Conservation (phyloP, 2,888 invertebrate genomes). For the Cyclophora punctaria region DNA sequence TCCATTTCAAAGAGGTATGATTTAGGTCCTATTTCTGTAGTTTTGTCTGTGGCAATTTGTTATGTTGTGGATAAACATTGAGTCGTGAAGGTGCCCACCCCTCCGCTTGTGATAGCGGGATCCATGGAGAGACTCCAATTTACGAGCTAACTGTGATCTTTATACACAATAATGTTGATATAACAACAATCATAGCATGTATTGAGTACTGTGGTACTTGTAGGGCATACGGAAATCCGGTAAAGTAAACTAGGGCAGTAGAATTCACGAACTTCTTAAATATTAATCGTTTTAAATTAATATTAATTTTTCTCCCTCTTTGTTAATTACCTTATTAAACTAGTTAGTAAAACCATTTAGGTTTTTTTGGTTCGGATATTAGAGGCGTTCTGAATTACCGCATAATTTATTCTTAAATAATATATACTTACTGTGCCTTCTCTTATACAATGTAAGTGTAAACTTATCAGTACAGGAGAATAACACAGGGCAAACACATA, state of each 20-base stretch:
- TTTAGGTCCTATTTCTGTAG: constrained; percentile 42
- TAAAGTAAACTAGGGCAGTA: neutral
- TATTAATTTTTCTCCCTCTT: no score
- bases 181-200: neutral
- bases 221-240: neutral
- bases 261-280: neutral
- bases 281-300: no score
- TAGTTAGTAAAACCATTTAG: no score
- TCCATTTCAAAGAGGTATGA: constrained; percentile 24
- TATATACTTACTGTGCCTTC: no score
- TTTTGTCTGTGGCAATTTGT: constrained; percentile 58
- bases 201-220: neutral
- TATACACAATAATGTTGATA: constrained; percentile 16
- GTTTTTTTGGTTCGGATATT: no score
- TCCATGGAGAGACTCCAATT: constrained; percentile 51
- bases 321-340: no score
- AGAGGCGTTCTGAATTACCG: no score
- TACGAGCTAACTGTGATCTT: constrained; percentile 60
- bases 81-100: constrained; percentile 63
- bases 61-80: constrained; percentile 66
- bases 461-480: no score
- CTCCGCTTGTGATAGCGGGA: constrained; percentile 52
- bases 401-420: no score
- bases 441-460: no score
- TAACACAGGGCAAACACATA: constrained; percentile 22